Evolutionary conservation across 1,140 invertebrate genomes (phyloP).

Genomic region (Teleogryllus occipitalis): DNA sequence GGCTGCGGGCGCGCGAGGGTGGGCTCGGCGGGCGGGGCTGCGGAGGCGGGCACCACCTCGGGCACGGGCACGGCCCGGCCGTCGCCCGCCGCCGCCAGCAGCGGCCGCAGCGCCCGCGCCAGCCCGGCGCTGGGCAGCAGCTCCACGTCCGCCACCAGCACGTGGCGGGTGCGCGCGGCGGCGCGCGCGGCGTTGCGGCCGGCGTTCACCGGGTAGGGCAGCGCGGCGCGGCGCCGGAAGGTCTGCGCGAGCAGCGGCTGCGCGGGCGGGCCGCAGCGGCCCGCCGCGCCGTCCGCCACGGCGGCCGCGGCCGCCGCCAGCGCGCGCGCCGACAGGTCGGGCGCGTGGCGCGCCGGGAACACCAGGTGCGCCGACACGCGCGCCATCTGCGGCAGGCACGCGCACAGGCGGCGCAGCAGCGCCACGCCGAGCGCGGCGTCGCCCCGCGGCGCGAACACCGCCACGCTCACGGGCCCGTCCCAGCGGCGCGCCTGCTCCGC

Average conservation of each 20-base stretch:
- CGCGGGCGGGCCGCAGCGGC: too few relatives aligned
- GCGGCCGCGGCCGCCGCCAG: not conserved
- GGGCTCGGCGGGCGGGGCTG: too few relatives aligned
- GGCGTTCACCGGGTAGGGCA: constrained; percentile 69
- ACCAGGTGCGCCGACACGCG: constrained; percentile 62
- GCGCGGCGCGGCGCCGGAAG: constrained; percentile 41
- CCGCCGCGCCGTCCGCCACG: too few relatives aligned
- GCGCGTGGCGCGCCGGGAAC: constrained; percentile 42
- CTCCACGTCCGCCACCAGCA: constrained; percentile 70
- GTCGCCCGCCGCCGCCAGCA: constrained; percentile 43
- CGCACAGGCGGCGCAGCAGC: constrained; percentile 51
- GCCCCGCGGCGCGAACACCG: constrained; percentile 58
- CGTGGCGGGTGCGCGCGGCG: constrained; percentile 50
- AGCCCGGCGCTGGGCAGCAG: constrained; percentile 57
- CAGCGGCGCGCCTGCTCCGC: constrained; percentile 58
- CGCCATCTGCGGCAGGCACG: constrained; percentile 54
- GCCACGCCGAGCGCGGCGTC: constrained; percentile 53
- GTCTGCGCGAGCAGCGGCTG: constrained; percentile 30
- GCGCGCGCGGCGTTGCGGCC: constrained; percentile 59
- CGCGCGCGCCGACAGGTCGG: constrained; percentile 25
- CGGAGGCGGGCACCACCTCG: not conserved
- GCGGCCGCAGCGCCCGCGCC: constrained; percentile 50
- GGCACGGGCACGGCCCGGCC: not conserved
- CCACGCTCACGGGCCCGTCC: constrained; percentile 65
- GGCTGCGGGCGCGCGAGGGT: too few relatives aligned